phyloP scores from a whole-genome alignment of 2,888 invertebrate species.

The Carabus problematicus region DNA sequence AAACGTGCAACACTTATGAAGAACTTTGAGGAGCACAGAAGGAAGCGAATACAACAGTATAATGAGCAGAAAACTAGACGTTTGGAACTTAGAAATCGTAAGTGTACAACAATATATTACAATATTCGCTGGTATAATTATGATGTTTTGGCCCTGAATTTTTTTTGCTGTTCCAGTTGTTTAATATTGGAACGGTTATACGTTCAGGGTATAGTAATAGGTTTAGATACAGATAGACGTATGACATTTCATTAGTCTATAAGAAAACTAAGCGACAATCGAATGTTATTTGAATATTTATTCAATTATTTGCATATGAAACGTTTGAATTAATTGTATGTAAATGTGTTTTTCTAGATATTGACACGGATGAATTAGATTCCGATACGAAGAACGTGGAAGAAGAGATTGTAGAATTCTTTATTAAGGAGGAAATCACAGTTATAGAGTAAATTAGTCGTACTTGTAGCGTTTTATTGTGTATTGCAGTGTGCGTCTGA shows the following conservation, averaged over 20 bases:
- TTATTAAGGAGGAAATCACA: constrained; percentile 93
- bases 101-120: constrained; percentile 56
- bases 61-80: constrained; percentile 79
- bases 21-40: constrained; percentile 83
- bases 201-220: constrained; percentile 49
- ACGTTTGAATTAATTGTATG: constrained; percentile 18
- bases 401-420: constrained; percentile 96
- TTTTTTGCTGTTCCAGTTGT: constrained; percentile 46
- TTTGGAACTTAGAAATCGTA: constrained; percentile 86
- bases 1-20: constrained; percentile 88
- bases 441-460: constrained; percentile 70
- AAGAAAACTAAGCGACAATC: constrained; percentile 1
- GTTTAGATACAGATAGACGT: constrained; percentile 1
- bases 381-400: constrained; percentile 86
- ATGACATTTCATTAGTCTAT: not conserved
- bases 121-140: constrained; percentile 2
- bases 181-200: constrained; percentile 48
- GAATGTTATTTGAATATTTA: not conserved
- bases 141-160: constrained; percentile 42
- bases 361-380: constrained; percentile 93
- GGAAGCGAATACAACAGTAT: constrained; percentile 78
- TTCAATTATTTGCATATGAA: not conserved
- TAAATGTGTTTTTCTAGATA: constrained; percentile 67
- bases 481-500: too few species aligned
- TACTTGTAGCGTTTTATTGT: too few species aligned